Conservation (phyloP, 2,888 invertebrate species). For the Furcula furcula region DNA sequence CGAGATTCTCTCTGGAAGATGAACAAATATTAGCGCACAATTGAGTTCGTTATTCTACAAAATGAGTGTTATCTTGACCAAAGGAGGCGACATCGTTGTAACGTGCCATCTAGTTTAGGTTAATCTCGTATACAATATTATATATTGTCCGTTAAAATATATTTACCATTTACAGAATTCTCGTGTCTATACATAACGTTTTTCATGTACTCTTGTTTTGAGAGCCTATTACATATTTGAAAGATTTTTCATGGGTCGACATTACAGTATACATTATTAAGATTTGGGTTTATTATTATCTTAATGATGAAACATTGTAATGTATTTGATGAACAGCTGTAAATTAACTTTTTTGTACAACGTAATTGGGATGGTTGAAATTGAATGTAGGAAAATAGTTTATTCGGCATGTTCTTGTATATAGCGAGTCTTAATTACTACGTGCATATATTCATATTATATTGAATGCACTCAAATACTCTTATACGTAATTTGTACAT, state of each 20-base stretch:
- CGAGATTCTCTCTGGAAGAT: conserved; percentile 47
- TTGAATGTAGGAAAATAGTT: conserved; percentile 44
- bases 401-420: conserved; percentile 69
- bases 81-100: conserved; percentile 78
- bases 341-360: conserved; percentile 63
- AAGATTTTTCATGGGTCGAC: conserved; percentile 58
- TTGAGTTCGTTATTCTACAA: conserved; percentile 62
- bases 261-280: conserved; percentile 52
- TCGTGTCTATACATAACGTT: conserved; percentile 82
- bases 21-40: conserved; percentile 74
- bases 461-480: conserved; percentile 16
- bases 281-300: conserved; percentile 44
- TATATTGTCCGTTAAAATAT: conserved; percentile 83
- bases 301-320: conserved; percentile 42
- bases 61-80: conserved; percentile 66
- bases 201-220: conserved; percentile 83
- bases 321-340: conserved; percentile 54
- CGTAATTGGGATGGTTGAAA: conserved; percentile 57
- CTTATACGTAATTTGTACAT: no score
- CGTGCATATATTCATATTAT: conserved; percentile 21
- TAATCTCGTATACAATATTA: conserved; percentile 83
- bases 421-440: conserved; percentile 37
- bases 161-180: conserved; percentile 83
- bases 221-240: conserved; percentile 79
- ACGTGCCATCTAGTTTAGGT: conserved; percentile 83